Conservation (phyloP, 35 echinoderm and acorn worm species). For the Apostichopus californicus region DNA sequence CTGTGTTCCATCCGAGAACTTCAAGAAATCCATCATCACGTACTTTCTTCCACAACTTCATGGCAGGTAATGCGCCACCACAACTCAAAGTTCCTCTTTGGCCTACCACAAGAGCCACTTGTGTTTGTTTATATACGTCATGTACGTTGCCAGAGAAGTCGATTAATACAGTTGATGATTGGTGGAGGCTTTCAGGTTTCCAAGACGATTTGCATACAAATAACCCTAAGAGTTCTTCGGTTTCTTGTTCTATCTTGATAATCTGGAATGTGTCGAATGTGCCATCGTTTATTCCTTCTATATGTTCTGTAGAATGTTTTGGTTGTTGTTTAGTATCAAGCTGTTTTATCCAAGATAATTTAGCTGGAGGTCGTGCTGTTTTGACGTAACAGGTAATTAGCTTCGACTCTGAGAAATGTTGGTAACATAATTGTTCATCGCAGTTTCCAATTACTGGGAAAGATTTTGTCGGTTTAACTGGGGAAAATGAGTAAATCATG, state of each 20-base stretch:
- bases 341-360: background rate
- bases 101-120: background rate
- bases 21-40: background rate
- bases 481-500: background rate
- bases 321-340: background rate
- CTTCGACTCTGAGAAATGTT: background rate
- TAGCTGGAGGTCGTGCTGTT: background rate
- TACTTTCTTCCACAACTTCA: background rate
- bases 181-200: background rate
- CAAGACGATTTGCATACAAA: background rate
- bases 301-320: background rate
- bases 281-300: background rate
- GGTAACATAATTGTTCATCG: background rate
- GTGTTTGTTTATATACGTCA: background rate
- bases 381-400: background rate
- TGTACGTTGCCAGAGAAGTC: background rate
- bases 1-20: background rate
- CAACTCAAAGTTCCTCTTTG: background rate
- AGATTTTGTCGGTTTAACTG: background rate
- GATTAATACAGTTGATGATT: background rate
- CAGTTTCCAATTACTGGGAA: background rate
- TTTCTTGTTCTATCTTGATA: background rate
- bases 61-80: background rate
- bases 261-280: background rate
- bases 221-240: background rate